Evolutionary conservation across 2,888 invertebrate species (phyloP).

Genomic region (Sinelater perroti): DNA sequence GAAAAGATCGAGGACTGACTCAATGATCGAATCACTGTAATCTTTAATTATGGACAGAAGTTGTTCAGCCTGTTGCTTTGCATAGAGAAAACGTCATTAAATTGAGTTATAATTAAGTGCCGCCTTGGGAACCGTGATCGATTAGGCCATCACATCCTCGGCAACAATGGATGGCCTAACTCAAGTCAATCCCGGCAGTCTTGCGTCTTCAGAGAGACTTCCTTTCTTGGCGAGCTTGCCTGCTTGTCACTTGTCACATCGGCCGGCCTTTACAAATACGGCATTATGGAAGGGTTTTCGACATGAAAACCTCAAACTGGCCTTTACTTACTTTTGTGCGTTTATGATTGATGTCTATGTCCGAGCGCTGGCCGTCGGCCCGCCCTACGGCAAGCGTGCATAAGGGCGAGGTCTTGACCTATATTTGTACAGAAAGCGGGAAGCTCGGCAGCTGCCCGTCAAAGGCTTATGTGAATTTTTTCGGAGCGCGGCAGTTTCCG

Average conservation of each 20-base stretch:
- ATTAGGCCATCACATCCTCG: conserved; percentile 24
- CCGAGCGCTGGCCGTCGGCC: too few relatives aligned
- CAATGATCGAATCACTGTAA: too few relatives aligned
- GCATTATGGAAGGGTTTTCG: conserved; percentile 57
- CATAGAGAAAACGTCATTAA: too few relatives aligned
- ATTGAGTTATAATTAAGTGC: too few relatives aligned
- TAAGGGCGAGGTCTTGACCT: conserved; percentile 36
- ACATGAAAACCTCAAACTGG: conserved; percentile 55
- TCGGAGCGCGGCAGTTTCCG: conserved; percentile 33
- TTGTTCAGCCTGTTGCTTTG: too few relatives aligned
- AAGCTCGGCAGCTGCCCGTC: conserved; percentile 34
- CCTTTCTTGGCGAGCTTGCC: conserved; percentile 22
- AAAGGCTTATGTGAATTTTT: conserved; percentile 40
- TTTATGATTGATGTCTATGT: conserved; percentile 60
- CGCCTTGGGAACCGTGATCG: conserved; percentile 23
- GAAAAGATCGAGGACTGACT: too few relatives aligned
- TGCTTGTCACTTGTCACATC: conserved; percentile 58
- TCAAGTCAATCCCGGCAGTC: conserved; percentile 31
- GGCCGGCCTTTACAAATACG: conserved; percentile 57
- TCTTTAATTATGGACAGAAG: too few relatives aligned
- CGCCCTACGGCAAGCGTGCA: conserved; percentile 33
- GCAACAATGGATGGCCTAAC: conserved; percentile 8
- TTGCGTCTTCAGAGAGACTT: conserved; percentile 27
- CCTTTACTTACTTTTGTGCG: conserved; percentile 53
- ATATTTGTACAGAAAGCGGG: conserved; percentile 36